phyloP scores from a whole-genome alignment of 2,113 vertebrate species.

The Lanius collurio region DNA sequence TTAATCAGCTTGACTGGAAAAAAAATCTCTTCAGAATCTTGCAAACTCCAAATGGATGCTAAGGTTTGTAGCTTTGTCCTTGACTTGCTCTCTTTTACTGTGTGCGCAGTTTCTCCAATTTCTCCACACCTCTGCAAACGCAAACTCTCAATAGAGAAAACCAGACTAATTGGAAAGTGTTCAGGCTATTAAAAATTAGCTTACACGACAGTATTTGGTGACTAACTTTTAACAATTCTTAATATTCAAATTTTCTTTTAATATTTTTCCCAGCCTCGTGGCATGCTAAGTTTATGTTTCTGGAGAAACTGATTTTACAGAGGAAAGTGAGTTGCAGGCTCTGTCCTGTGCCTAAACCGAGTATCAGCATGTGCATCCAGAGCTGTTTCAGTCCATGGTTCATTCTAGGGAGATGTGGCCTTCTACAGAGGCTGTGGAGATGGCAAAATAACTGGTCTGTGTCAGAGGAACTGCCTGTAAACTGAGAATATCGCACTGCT shows the following conservation, averaged over 20 bases:
- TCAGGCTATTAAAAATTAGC: neutral
- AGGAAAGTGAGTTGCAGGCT: neutral
- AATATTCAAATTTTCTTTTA: neutral
- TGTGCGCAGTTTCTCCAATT: neutral
- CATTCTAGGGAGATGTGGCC: neutral
- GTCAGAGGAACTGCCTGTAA: neutral
- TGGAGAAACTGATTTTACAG: neutral
- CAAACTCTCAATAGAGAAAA: neutral
- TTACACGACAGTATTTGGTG: neutral
- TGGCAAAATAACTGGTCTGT: neutral
- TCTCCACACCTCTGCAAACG: neutral
- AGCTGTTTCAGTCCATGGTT: neutral
- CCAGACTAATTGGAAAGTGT: neutral
- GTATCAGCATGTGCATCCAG: neutral
- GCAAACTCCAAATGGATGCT: neutral
- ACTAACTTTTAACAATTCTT: neutral
- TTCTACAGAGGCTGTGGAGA: neutral
- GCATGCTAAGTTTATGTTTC: neutral
- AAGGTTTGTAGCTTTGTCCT: conserved; percentile 33
- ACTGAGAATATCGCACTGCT: neutral
- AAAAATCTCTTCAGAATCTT: neutral
- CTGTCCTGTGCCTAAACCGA: neutral
- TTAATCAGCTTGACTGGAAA: conserved; percentile 27
- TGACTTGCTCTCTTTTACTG: neutral
- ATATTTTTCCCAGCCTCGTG: neutral